These are phyloP conservation scores for Tylochromis polylepis DNA, from an alignment of 2,113 vertebrate species.

Conservation along the genomic window DNA sequence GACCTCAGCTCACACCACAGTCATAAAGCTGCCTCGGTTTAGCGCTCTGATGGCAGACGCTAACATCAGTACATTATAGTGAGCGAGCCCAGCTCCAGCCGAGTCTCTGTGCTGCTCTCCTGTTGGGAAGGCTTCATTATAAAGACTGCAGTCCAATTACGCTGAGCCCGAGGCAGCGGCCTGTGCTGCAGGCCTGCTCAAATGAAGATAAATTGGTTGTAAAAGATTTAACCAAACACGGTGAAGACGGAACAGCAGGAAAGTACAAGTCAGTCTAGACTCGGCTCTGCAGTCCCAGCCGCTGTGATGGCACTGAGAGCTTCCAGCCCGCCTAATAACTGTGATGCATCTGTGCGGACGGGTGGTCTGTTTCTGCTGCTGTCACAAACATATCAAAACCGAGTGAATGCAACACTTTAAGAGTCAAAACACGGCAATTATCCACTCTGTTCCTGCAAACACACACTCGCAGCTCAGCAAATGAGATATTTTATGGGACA, in stretches of 20 bases:
- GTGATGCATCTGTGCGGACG: not conserved
- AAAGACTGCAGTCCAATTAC: not conserved
- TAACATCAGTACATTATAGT: not conserved
- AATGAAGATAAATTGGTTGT: slow-evolving; percentile 27
- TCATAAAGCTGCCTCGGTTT: not conserved
- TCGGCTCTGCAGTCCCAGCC: not conserved
- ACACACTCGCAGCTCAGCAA: not conserved
- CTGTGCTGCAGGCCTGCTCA: not conserved
- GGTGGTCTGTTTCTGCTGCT: not conserved
- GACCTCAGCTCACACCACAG: not conserved
- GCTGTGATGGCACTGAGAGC: not conserved
- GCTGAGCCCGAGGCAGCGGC: not conserved
- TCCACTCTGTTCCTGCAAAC: not conserved
- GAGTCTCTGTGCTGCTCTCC: not conserved
- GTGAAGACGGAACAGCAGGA: not conserved
- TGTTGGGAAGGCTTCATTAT: not conserved
- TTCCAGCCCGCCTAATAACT: not conserved
- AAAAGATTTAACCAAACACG: slow-evolving; percentile 19
- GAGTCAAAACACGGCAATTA: not conserved
- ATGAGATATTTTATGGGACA: not conserved
- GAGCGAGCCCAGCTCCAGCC: not conserved
- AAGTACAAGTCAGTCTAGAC: not conserved
- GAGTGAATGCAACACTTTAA: not conserved
- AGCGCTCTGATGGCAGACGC: not conserved
- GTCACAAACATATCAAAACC: not conserved